phyloP scores from a whole-genome alignment of 1,140 invertebrate species.

The Zaprionus lachaisei region DNA sequence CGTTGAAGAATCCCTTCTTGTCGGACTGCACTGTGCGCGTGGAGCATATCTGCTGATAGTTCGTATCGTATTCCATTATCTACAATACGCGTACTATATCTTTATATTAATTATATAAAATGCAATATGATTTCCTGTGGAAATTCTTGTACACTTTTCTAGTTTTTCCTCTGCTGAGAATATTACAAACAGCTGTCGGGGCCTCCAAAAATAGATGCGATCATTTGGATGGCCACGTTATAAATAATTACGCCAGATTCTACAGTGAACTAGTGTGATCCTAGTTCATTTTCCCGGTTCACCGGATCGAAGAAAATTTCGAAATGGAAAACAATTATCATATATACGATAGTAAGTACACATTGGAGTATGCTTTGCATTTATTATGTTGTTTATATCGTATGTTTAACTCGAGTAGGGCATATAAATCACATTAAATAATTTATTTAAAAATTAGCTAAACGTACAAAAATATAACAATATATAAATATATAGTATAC shows the following conservation, averaged over 20 bases:
- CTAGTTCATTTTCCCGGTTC: constrained; percentile 21
- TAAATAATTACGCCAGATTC: constrained; percentile 55
- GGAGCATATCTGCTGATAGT: constrained; percentile 85
- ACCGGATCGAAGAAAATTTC: not conserved
- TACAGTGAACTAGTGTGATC: constrained; percentile 39
- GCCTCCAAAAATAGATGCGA: constrained; percentile 74
- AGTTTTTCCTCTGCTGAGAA: constrained; percentile 33
- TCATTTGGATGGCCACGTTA: constrained; percentile 63
- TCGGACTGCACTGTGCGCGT: constrained; percentile 87
- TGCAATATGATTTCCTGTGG: constrained; percentile 28
- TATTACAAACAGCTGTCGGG: constrained; percentile 70
- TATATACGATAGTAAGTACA: not conserved
- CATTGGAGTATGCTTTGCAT: constrained; percentile 46
- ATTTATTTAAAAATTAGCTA: constrained; percentile 81
- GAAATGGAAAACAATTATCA: not conserved
- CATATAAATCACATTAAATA: constrained; percentile 82
- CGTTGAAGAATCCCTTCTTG: constrained; percentile 87
- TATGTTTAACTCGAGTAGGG: constrained; percentile 75
- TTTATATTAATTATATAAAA: constrained; percentile 60
- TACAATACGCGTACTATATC: not conserved
- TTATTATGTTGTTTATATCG: constrained; percentile 60
- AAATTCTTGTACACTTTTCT: constrained; percentile 50
- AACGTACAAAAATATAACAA: constrained; percentile 83
- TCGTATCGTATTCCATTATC: constrained; percentile 68
- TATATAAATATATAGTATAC: constrained; percentile 54